phyloP scores from a whole-genome alignment of 2,888 invertebrate genomes.

The Ophion costatus region DNA sequence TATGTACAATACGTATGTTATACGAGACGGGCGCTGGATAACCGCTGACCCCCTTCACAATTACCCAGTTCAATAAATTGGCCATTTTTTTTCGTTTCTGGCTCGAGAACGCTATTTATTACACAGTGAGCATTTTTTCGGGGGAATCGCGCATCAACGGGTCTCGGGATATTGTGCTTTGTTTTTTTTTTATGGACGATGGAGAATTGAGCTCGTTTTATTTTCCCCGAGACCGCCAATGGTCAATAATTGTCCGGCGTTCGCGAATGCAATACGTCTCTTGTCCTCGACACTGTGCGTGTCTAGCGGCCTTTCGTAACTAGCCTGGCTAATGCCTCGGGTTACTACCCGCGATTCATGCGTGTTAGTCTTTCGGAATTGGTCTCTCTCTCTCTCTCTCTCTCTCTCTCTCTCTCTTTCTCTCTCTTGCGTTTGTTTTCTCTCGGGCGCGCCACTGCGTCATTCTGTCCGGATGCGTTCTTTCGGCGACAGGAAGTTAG shows the following conservation, averaged over 20 bases:
- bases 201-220: not conserved
- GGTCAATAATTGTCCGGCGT: not conserved
- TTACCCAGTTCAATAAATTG: constrained; percentile 1
- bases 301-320: constrained; percentile 7
- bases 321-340: constrained; percentile 39
- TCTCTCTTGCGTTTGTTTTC: no score
- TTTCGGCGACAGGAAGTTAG: constrained; percentile 61
- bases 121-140: not conserved
- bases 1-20: not conserved
- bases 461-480: constrained; percentile 62
- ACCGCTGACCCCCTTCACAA: constrained; percentile 16
- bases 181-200: not conserved
- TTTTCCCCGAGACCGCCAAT: not conserved
- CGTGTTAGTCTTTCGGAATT: constrained; percentile 45
- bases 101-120: not conserved
- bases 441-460: constrained; percentile 26
- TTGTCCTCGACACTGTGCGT: not conserved
- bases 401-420: no score
- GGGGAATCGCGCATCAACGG: not conserved
- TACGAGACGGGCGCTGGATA: not conserved
- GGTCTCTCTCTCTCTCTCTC: not conserved
- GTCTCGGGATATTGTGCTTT: not conserved
- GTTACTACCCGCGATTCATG: constrained; percentile 55
- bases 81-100: no score
- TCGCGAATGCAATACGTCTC: not conserved